A percentile compares a stretch with the other conserved stretches of the same genome.
Conservation (phyloP, 2,113 vertebrate species). For the Coturnix japonica region DNA sequence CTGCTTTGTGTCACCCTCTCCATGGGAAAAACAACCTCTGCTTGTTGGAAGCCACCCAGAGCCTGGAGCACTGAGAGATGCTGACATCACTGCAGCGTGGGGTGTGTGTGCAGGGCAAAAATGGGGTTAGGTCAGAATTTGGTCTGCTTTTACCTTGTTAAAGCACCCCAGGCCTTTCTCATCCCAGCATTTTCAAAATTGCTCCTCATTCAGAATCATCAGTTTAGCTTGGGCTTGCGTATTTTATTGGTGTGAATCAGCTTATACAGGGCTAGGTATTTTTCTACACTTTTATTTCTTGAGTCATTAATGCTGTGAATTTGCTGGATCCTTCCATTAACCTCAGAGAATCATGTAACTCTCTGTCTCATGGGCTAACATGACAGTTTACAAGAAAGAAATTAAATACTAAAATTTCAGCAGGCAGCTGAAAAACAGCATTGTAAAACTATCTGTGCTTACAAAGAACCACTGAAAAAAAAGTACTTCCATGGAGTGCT, state of each 20-base stretch:
- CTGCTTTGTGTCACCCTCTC: neutral
- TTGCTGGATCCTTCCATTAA: neutral
- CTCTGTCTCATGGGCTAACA: neutral
- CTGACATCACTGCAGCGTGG: neutral
- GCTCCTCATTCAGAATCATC: neutral
- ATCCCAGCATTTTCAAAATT: neutral
- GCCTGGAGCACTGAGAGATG: accelerated
- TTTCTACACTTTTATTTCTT: neutral
- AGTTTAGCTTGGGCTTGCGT: neutral
- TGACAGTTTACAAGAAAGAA: neutral
- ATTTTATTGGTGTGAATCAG: neutral
- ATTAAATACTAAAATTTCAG: neutral
- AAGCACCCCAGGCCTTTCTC: neutral
- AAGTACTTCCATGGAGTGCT: neutral
- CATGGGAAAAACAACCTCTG: neutral
- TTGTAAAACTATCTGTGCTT: neutral
- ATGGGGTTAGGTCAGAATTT: neutral
- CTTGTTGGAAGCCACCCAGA: neutral
- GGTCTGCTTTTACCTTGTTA: neutral
- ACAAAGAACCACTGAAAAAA: neutral
- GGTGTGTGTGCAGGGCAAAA: neutral
- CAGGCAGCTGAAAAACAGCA: neutral
- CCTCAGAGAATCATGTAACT: neutral
- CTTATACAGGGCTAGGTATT: neutral
- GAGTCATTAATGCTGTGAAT: neutral